Percentiles rank a stretch among this genome's conserved stretches.
These are phyloP conservation scores for Carterocephalus palaemon DNA, from an alignment of 2,888 invertebrate species.

Conservation along the genomic window DNA sequence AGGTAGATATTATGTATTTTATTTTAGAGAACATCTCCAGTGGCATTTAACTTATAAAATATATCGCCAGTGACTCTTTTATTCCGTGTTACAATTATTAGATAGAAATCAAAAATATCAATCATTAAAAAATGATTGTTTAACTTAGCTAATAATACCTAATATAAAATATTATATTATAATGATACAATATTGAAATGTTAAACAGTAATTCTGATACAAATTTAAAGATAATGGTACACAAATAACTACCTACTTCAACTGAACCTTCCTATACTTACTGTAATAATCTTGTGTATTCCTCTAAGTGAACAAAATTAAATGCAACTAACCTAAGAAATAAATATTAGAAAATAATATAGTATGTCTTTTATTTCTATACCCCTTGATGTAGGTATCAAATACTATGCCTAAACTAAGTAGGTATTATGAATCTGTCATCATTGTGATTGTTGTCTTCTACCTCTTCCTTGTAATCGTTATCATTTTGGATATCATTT, in stretches of 20 bases:
- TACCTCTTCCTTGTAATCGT: too few species aligned
- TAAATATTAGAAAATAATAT: conserved; percentile 24
- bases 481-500: too few species aligned
- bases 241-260: conserved; percentile 8
- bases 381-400: too few species aligned
- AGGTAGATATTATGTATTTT: conserved; percentile 29
- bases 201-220: conserved; percentile 1
- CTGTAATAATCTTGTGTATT: conserved; percentile 37
- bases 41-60: conserved; percentile 42
- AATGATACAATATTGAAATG: conserved; percentile 6
- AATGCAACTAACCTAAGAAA: conserved; percentile 57
- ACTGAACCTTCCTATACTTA: conserved; percentile 32
- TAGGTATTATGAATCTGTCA: too few species aligned
- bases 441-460: too few species aligned
- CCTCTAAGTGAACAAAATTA: conserved; percentile 52
- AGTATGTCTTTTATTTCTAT: too few species aligned
- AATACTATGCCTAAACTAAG: too few species aligned
- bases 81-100: conserved; percentile 23
- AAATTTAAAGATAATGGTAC: neutral
- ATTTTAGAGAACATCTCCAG: conserved; percentile 33
- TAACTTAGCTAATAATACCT: conserved; percentile 25
- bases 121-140: conserved; percentile 10
- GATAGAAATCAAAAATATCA: conserved; percentile 19
- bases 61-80: conserved; percentile 33
- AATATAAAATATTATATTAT: conserved; percentile 2